These are phyloP conservation scores for Musca vetustissima DNA, from an alignment of 1,140 invertebrate species.

Conservation along the genomic window DNA sequence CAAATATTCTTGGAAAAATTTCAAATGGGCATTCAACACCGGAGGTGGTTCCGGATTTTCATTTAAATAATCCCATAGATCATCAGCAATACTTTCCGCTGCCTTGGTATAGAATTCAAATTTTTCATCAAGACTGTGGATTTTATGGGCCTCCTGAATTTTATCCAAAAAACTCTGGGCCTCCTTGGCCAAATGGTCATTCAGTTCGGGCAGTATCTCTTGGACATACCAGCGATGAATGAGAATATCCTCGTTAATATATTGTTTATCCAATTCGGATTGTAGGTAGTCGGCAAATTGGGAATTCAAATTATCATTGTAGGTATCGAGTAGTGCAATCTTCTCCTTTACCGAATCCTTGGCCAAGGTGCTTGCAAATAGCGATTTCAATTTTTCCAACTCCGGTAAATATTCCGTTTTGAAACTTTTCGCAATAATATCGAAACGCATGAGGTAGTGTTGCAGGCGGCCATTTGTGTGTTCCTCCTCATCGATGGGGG, in stretches of 20 bases:
- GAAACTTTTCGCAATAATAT: neutral
- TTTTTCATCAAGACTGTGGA: too few species aligned
- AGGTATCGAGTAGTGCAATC: neutral
- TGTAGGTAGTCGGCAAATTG: neutral
- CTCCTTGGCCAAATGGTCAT: neutral
- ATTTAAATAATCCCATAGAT: too few species aligned
- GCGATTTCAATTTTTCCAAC: neutral
- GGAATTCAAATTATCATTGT: neutral
- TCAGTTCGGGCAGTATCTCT: neutral
- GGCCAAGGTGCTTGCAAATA: neutral
- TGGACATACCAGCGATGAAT: neutral
- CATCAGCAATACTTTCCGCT: too few species aligned
- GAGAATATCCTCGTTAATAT: constrained; percentile 3
- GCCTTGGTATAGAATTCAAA: too few species aligned
- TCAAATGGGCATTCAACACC: constrained; percentile 12
- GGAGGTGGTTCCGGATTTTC: neutral
- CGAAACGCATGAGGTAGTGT: constrained; percentile 1
- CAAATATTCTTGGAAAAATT: neutral
- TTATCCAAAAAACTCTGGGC: neutral
- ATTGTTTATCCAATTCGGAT: constrained; percentile 12
- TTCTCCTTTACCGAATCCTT: constrained; percentile 2
- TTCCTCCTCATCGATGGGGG: neutral
- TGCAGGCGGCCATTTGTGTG: neutral
- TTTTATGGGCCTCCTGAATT: neutral
- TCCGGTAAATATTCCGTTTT: neutral